These are phyloP conservation scores for Hydropsyche tenuis DNA, from an alignment of 1,140 invertebrate genomes.

Conservation along the genomic window DNA sequence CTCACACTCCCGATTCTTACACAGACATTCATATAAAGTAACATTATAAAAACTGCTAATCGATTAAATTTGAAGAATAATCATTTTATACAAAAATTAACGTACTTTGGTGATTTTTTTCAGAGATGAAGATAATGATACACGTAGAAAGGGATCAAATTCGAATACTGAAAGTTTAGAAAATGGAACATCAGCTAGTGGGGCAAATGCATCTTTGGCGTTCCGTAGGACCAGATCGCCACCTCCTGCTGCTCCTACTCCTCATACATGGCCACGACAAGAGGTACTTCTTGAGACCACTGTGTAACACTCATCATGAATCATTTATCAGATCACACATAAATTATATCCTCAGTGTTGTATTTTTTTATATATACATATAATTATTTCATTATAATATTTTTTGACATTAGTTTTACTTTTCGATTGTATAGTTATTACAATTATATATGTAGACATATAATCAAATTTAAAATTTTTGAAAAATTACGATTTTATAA, in stretches of 20 bases:
- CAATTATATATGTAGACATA: not conserved
- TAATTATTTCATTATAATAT: no score
- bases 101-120: slow-evolving; percentile 11
- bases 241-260: slow-evolving; percentile 32
- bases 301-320: slow-evolving; percentile 36
- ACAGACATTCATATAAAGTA: slow-evolving; percentile 49
- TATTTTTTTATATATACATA: not conserved
- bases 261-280: slow-evolving; percentile 49
- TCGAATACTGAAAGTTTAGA: slow-evolving; percentile 42
- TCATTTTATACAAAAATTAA: not conserved
- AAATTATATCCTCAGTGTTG: not conserved
- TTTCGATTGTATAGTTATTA: no score
- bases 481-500: no score
- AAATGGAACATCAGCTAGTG: slow-evolving; percentile 17
- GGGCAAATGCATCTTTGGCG: not conserved
- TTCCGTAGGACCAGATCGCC: slow-evolving; percentile 21
- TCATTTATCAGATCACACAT: slow-evolving; percentile 19
- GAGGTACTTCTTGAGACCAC: slow-evolving; percentile 50
- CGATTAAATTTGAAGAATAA: not conserved
- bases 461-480: not conserved
- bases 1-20: slow-evolving; percentile 49
- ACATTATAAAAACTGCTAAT: not conserved
- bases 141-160: slow-evolving; percentile 31
- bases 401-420: not conserved
- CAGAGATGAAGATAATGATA: slow-evolving; percentile 47